Conservation (phyloP, 37 sponge, comb jelly and placozoan genomes). For the Crambe crambe region DNA sequence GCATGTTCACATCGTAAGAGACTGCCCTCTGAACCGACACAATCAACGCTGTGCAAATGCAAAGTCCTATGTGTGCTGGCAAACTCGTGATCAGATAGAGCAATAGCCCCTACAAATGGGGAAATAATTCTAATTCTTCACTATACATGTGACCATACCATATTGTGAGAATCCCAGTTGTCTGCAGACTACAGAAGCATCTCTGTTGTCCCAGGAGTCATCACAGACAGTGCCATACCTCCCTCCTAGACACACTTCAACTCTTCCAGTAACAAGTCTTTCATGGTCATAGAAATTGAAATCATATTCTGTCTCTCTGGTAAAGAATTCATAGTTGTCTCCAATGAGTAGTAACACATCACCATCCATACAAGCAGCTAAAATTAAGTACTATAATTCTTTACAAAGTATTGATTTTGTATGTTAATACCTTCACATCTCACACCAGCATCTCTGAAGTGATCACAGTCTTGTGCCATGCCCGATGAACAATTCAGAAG, state of each 20-base stretch:
- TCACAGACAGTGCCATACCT: slow-evolving; percentile 47
- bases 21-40: slow-evolving; percentile 18
- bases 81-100: background rate
- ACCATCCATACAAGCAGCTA: slow-evolving; percentile 24
- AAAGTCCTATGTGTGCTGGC: too few species aligned
- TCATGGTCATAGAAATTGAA: slow-evolving; percentile 1
- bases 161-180: slow-evolving; percentile 49
- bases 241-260: slow-evolving; percentile 44
- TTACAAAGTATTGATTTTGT: too few species aligned
- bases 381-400: too few species aligned
- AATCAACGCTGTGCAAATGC: slow-evolving; percentile 1
- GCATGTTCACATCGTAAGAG: slow-evolving; percentile 3
- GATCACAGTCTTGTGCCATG: background rate
- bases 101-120: background rate
- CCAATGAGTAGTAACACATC: slow-evolving; percentile 19
- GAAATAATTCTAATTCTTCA: background rate
- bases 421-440: slow-evolving; percentile 31
- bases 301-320: slow-evolving; percentile 7
- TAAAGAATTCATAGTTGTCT: background rate
- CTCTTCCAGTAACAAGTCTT: slow-evolving; percentile 29
- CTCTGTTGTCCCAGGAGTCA: slow-evolving; percentile 24
- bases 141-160: background rate
- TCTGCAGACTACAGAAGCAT: slow-evolving; percentile 42
- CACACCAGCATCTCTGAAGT: slow-evolving; percentile 21
- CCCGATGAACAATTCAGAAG: background rate